These are phyloP conservation scores for Daboia siamensis DNA, from an alignment of 2,113 vertebrate genomes.

Conservation along the genomic window DNA sequence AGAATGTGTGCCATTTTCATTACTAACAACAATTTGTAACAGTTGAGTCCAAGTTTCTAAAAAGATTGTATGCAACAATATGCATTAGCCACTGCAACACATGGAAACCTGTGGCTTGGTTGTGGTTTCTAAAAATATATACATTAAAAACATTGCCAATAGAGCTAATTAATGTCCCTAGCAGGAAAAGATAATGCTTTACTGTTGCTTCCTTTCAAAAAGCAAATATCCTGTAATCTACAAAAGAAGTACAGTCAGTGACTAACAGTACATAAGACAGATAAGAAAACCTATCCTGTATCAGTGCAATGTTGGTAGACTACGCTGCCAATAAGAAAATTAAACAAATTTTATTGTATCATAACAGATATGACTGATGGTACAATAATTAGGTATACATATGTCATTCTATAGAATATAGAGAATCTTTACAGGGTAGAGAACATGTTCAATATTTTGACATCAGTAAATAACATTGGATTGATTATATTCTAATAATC, in stretches of 20 bases:
- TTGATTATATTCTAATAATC: neutral
- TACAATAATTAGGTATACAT: neutral
- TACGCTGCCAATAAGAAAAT: neutral
- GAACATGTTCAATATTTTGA: neutral
- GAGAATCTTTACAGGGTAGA: rapidly evolving
- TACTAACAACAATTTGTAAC: neutral
- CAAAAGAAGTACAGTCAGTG: neutral
- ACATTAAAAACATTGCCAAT: neutral
- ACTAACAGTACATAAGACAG: neutral
- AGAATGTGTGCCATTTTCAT: neutral
- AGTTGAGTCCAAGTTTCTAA: neutral
- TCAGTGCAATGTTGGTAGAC: rapidly evolving
- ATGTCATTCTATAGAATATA: neutral
- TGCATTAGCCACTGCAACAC: neutral
- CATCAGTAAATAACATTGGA: neutral
- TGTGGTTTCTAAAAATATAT: neutral
- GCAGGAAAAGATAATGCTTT: neutral
- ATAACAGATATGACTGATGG: neutral
- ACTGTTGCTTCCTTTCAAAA: neutral
- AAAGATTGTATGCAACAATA: neutral
- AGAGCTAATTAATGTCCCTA: neutral
- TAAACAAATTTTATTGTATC: neutral
- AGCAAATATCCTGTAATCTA: neutral
- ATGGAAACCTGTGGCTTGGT: neutral
- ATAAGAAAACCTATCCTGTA: neutral